Base-by-base conservation (phyloP, 1,140 invertebrate genomes). In the Drosophila orosa region DNA sequence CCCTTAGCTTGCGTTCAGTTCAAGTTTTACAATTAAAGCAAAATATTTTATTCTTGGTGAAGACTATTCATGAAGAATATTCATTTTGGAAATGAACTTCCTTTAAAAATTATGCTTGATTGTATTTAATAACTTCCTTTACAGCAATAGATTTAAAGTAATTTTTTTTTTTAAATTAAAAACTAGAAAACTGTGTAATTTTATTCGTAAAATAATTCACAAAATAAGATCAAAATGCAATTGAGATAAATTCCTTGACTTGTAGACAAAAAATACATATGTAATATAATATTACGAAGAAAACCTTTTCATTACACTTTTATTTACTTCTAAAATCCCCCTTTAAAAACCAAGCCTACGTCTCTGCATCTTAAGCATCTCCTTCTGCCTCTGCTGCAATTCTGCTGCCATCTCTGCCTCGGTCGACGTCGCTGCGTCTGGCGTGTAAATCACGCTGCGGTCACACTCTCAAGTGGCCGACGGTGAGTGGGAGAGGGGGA, bases 401-500 rank as follows among this genome's bases (percentile, higher is more conserved):
- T 77, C 55, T 33, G 77, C 47, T 48, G 55, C 33, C 39, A 44
- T 22, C 59, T 58, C 54, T 57, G 59, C 48, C 54, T 63, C 61
- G 56, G 55, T 37, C 63, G 63, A 67, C 78, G 82, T 71, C 65
- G 65, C 57, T 77, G 62, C 80, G 71, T 82, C 82, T 84, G 57
- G 60, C 62, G 84, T 78, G 85, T 89, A 89, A 89, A 89, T 89
- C 77, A 83, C 76, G 73, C 80, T 87, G 84, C 84, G 84, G 84
- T 87, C 84, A 89, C 77, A 89, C 84, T 87, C 87, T 87, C 84
- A 89, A 87, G 84, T 89, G 84, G 84, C 73, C 56, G 31, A 24
- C 17, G 19, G 48, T 13, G 39, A 10, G 31, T 15, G 62, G 24
- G 62, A 29, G 59, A 54, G n/a, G 33, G 25, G 27, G 17, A 47